phyloP scores from a whole-genome alignment of 2,888 invertebrate species.

The Labia minor region DNA sequence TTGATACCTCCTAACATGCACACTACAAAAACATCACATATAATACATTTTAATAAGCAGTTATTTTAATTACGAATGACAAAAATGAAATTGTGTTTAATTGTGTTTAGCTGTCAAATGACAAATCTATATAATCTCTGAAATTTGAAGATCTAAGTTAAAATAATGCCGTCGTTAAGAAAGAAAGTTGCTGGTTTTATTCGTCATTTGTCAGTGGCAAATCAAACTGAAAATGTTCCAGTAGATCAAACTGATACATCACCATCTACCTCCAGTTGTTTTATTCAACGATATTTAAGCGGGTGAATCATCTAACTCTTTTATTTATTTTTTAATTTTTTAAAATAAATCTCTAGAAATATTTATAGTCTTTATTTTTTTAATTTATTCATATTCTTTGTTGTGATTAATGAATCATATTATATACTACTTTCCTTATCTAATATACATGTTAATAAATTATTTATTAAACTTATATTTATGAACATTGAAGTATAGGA shows the following conservation, averaged over 20 bases:
- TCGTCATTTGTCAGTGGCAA: conserved; percentile 55
- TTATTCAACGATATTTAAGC: conserved; percentile 57
- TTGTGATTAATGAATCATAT: not conserved
- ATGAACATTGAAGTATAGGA: no score
- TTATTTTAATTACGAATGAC: no score
- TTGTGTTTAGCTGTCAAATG: no score
- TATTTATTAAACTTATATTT: no score
- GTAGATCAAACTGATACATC: conserved; percentile 35
- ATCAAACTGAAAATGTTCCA: conserved; percentile 43
- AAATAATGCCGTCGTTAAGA: conserved; percentile 53
- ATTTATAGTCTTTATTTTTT: no score
- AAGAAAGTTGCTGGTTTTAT: conserved; percentile 62
- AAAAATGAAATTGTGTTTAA: no score
- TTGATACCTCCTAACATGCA: no score
- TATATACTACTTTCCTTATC: not conserved
- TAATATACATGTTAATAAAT: no score
- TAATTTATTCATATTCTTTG: not conserved
- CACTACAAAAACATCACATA: no score
- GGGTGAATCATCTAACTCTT: conserved; percentile 42
- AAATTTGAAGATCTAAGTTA: not conserved
- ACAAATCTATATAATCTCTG: not conserved
- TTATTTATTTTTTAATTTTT: not conserved
- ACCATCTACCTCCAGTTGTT: conserved; percentile 41
- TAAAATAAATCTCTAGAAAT: no score
- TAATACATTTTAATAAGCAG: no score